phyloP scores from a whole-genome alignment of 2,113 vertebrate genomes.

The Meles meles region DNA sequence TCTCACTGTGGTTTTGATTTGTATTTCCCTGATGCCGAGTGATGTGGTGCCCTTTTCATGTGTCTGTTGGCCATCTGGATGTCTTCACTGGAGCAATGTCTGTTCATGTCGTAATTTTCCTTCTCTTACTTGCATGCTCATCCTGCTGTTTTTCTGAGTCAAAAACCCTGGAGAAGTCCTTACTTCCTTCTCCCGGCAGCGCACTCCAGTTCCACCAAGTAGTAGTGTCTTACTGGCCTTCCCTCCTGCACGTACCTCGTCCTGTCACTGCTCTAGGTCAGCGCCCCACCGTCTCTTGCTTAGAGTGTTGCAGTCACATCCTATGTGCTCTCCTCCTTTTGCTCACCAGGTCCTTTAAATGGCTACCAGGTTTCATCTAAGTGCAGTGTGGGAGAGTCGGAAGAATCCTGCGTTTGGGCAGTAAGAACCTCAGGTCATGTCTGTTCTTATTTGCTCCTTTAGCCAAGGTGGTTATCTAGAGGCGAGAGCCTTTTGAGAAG shows the following conservation, averaged over 20 bases:
- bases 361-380: neutral
- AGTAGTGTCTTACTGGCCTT: neutral
- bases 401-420: neutral
- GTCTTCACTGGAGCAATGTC: neutral
- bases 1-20: neutral
- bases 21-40: neutral
- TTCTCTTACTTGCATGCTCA: neutral
- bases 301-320: neutral
- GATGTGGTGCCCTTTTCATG: neutral
- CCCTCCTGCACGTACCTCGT: neutral
- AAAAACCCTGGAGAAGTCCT: neutral
- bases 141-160: neutral
- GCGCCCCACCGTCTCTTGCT: neutral
- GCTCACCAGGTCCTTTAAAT: neutral
- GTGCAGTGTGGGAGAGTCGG: neutral
- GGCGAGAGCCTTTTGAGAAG: neutral
- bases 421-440: neutral
- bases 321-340: neutral
- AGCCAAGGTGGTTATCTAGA: neutral
- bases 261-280: neutral
- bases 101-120: neutral
- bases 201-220: neutral
- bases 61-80: neutral
- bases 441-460: neutral
- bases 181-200: neutral